Conservation (phyloP, 2,888 invertebrate genomes). For the Lordiphosa fenestrarum region DNA sequence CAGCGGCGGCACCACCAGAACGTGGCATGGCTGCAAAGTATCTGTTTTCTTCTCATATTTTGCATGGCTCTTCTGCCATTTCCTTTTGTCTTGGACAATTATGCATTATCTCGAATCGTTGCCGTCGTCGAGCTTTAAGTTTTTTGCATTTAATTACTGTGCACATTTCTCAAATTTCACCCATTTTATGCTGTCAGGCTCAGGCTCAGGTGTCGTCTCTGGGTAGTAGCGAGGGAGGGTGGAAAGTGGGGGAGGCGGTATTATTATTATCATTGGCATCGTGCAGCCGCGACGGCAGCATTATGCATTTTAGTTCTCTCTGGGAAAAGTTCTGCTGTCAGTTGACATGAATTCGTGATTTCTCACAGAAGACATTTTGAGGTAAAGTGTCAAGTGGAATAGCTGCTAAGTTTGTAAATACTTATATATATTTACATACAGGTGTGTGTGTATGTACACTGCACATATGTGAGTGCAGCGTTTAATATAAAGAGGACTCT, state of each 20-base stretch:
- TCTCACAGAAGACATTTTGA: constrained; percentile 1
- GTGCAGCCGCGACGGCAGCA: constrained; percentile 54
- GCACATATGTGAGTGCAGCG: too few species aligned
- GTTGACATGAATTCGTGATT: constrained; percentile 6
- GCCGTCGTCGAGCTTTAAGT: constrained; percentile 52
- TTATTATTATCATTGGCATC: constrained; percentile 60
- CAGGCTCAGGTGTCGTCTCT: constrained; percentile 47
- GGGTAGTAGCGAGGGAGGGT: constrained; percentile 2
- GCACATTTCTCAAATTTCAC: constrained; percentile 71
- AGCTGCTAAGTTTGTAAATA: too few species aligned
- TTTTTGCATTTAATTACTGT: constrained; percentile 65
- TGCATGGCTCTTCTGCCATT: constrained; percentile 51
- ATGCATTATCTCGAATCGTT: constrained; percentile 64
- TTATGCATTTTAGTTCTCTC: constrained; percentile 63
- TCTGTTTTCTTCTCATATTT: constrained; percentile 58
- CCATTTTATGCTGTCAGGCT: constrained; percentile 6
- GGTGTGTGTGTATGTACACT: not conserved
- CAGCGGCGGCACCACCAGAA: constrained; percentile 1
- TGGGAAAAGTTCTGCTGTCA: constrained; percentile 12
- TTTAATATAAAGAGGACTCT: too few species aligned
- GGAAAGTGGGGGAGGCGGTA: constrained; percentile 9
- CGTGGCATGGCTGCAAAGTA: not conserved
- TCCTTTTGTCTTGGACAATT: constrained; percentile 70
- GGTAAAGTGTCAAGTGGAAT: too few species aligned
- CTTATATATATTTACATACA: too few species aligned